Evolutionary conservation across 2,888 invertebrate genomes (phyloP).

Genomic region (Melinopterus prodromus): DNA sequence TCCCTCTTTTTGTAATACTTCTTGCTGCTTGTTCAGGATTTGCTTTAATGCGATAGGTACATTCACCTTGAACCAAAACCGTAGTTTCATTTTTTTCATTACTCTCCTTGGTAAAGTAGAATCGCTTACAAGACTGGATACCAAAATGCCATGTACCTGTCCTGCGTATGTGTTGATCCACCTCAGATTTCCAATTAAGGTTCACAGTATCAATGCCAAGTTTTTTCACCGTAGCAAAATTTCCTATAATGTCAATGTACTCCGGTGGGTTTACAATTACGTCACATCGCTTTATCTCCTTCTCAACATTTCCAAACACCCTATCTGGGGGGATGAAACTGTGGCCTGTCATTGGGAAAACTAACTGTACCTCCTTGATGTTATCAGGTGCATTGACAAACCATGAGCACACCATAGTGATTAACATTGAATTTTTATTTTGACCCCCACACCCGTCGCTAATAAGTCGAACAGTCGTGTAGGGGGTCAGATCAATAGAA

Average conservation of each 20-base stretch:
- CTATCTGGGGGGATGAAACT: slow-evolving; percentile 15
- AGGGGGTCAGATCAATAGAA: background rate
- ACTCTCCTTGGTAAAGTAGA: background rate
- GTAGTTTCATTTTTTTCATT: slow-evolving; percentile 11
- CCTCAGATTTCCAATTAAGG: slow-evolving; percentile 37
- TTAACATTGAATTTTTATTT: slow-evolving; percentile 8
- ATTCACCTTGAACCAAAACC: background rate
- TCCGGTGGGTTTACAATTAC: slow-evolving; percentile 4
- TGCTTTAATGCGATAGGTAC: background rate
- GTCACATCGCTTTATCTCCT: background rate
- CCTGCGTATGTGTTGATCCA: slow-evolving; percentile 31
- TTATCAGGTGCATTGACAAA: slow-evolving; percentile 9
- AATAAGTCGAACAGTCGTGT: slow-evolving; percentile 5
- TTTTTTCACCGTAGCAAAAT: slow-evolving; percentile 33
- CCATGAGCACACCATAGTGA: slow-evolving; percentile 7
- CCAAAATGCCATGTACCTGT: slow-evolving; percentile 34
- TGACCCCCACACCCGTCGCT: slow-evolving; percentile 6
- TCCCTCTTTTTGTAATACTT: slow-evolving; percentile 7
- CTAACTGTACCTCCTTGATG: slow-evolving; percentile 11
- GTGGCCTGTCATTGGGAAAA: slow-evolving; percentile 21
- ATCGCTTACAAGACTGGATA: slow-evolving; percentile 11
- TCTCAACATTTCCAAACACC: slow-evolving; percentile 14
- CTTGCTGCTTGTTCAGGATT: slow-evolving; percentile 10
- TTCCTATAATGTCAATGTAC: slow-evolving; percentile 22
- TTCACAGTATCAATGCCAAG: slow-evolving; percentile 31